A percentile compares a stretch with the other conserved stretches of the same genome.
phyloP scores from a whole-genome alignment of 1,140 invertebrate genomes.

The Holcopasites calliopsidis region DNA sequence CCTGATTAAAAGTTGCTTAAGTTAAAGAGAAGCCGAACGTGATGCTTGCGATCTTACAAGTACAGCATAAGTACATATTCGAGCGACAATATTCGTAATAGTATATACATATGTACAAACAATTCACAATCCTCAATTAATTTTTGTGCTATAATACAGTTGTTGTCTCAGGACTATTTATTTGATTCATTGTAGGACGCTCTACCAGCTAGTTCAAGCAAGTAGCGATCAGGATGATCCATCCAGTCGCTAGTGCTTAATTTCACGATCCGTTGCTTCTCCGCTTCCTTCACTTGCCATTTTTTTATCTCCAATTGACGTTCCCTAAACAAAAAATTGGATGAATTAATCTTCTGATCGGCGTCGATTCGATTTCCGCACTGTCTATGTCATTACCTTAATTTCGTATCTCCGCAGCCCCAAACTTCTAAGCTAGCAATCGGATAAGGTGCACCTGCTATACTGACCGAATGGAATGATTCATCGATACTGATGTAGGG shows the following conservation, averaged over 20 bases:
- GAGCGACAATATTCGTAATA: conserved; percentile 22
- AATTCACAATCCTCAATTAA: conserved; percentile 31
- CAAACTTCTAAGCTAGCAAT: conserved; percentile 86
- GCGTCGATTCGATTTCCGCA: neutral
- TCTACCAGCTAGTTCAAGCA: conserved; percentile 91
- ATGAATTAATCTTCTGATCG: neutral
- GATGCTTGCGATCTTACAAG: conserved; percentile 1
- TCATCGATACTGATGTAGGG: conserved; percentile 85
- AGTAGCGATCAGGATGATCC: conserved; percentile 93
- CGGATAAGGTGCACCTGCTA: conserved; percentile 80
- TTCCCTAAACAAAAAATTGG: conserved; percentile 80
- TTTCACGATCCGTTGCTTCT: conserved; percentile 89
- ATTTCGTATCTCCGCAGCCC: conserved; percentile 88
- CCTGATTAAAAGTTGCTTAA: conserved; percentile 1
- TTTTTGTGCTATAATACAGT: conserved; percentile 28
- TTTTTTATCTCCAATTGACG: conserved; percentile 92
- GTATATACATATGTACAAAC: conserved; percentile 66
- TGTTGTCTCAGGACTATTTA: conserved; percentile 29
- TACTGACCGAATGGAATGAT: conserved; percentile 71
- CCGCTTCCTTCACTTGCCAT: conserved; percentile 93
- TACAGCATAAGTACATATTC: conserved; percentile 52
- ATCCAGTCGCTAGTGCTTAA: conserved; percentile 92
- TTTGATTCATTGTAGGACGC: conserved; percentile 82
- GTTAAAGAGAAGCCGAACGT: neutral
- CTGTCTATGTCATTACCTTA: conserved; percentile 77